These are phyloP conservation scores for Drosophila testacea DNA, from an alignment of 2,888 invertebrate genomes.

Conservation along the genomic window DNA sequence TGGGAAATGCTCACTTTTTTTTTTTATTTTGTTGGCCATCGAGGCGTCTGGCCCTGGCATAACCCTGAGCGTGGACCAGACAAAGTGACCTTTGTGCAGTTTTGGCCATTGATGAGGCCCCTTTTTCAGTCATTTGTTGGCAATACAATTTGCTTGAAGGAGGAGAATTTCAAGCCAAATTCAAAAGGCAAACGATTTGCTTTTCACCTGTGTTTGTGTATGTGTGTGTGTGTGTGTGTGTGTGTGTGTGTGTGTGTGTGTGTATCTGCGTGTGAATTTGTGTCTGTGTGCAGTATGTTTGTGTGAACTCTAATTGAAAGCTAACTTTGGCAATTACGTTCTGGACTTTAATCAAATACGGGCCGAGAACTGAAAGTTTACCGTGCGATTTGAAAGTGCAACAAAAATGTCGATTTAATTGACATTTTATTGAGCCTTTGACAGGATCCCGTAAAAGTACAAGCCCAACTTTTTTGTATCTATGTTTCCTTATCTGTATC, in stretches of 20 bases:
- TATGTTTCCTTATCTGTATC: conserved; percentile 21
- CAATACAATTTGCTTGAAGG: conserved; percentile 56
- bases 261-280: conserved; percentile 3
- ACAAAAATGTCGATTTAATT: conserved; percentile 72
- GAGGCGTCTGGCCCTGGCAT: conserved; percentile 39
- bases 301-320: conserved; percentile 79
- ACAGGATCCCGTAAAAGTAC: conserved; percentile 24
- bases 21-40: conserved; percentile 24
- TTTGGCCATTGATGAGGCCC: conserved; percentile 51
- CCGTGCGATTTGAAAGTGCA: conserved; percentile 52
- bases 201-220: conserved; percentile 47
- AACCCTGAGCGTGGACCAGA: conserved; percentile 54
- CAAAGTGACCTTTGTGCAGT: conserved; percentile 72
- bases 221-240: conserved; percentile 5
- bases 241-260: conserved; percentile 7
- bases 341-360: conserved; percentile 73
- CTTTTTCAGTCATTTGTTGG: conserved; percentile 40
- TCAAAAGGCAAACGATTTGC: conserved; percentile 68
- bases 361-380: conserved; percentile 17
- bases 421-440: conserved; percentile 78
- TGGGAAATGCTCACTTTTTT: conserved; percentile 11
- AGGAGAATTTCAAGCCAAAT: conserved; percentile 53
- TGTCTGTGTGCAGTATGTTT: conserved; percentile 23
- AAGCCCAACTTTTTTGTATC: conserved; percentile 49
- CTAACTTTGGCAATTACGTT: conserved; percentile 78